Conservation (phyloP, 2,888 invertebrate genomes). For the Xylocampa areola region DNA sequence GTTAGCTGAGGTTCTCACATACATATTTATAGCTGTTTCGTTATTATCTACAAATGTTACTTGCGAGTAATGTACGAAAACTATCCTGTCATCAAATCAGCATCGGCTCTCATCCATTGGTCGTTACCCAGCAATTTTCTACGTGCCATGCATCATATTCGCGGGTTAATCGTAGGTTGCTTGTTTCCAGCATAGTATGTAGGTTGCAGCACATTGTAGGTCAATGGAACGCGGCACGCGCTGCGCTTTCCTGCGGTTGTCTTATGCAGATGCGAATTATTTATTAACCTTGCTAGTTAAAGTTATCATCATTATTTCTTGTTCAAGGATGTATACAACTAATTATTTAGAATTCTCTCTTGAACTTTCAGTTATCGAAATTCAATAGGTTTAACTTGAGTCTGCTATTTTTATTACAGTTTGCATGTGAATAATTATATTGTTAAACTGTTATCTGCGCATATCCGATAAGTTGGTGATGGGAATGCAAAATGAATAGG, state of each 20-base stretch:
- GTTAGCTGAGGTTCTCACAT: constrained; percentile 27
- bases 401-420: neutral
- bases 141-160: constrained; percentile 74
- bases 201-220: constrained; percentile 78
- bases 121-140: constrained; percentile 68
- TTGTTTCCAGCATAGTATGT: constrained; percentile 75
- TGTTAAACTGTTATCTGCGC: neutral
- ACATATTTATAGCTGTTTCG: constrained; percentile 36
- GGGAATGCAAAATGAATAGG: constrained; percentile 12
- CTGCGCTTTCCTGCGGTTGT: constrained; percentile 82
- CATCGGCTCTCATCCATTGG: constrained; percentile 52
- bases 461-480: constrained; percentile 4
- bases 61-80: constrained; percentile 52
- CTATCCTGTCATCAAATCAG: constrained; percentile 67
- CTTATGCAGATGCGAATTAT: constrained; percentile 73
- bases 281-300: constrained; percentile 47
- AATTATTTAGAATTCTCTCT: neutral
- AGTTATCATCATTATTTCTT: constrained; percentile 21
- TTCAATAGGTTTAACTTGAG: neutral
- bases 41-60: constrained; percentile 35
- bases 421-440: neutral
- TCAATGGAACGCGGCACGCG: constrained; percentile 80
- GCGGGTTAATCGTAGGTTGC: constrained; percentile 75
- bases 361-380: neutral
- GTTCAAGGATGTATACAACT: constrained; percentile 8